phyloP scores from a whole-genome alignment of 2,113 vertebrate genomes.

The Origma solitaria region DNA sequence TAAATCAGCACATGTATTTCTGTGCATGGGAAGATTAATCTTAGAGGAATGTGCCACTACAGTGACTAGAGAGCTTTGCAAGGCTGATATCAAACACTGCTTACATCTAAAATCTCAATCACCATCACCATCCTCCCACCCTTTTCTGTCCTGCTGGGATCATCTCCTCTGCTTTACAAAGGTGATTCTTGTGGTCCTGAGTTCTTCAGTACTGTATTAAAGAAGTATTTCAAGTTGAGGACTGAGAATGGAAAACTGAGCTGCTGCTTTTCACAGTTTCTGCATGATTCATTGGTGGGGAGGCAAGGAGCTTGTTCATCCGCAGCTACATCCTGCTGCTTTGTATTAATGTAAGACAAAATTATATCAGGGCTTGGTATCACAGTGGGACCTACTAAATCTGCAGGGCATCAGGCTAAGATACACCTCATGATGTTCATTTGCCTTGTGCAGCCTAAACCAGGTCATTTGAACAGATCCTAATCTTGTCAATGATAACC shows the following conservation, averaged over 20 bases:
- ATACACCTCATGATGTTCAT: not conserved
- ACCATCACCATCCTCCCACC: rapidly evolving
- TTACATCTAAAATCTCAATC: not conserved
- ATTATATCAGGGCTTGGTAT: not conserved
- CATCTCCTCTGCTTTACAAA: not conserved
- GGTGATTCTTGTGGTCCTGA: not conserved
- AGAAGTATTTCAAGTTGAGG: not conserved
- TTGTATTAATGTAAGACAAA: not conserved
- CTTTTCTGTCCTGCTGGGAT: not conserved
- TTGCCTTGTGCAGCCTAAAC: not conserved
- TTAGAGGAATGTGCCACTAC: not conserved
- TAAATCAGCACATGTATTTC: not conserved
- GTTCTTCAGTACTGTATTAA: not conserved
- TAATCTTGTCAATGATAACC: not conserved
- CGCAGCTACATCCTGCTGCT: not conserved
- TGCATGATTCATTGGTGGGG: not conserved
- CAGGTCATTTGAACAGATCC: not conserved
- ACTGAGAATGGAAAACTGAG: not conserved
- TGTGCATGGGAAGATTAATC: not conserved
- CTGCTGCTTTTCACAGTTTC: not conserved
- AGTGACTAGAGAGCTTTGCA: not conserved
- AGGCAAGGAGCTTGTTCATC: not conserved
- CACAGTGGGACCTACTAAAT: not conserved
- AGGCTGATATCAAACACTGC: not conserved
- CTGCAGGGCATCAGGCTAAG: not conserved